Evolutionary conservation across 2,797 vertebrate genomes (phyloP).

Genomic region (Mallotus villosus): DNA sequence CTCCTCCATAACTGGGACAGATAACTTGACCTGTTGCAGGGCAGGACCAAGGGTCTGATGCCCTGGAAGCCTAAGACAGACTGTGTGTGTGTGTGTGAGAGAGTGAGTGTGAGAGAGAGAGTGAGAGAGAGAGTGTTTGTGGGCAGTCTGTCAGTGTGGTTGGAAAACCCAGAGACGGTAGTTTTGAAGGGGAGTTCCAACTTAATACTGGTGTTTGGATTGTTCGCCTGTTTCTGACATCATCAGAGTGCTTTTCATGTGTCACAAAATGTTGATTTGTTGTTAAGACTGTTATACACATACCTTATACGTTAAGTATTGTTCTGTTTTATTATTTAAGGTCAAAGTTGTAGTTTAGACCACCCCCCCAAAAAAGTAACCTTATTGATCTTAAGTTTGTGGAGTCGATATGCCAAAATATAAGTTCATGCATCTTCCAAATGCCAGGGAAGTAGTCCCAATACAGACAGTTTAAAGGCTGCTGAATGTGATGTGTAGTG

Average conservation of each 20-base stretch:
- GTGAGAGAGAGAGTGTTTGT: neutral
- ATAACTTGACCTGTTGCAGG: constrained; percentile 42
- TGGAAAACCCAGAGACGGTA: constrained; percentile 6
- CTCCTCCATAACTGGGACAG: constrained; percentile 47
- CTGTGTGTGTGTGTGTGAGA: constrained; percentile 7
- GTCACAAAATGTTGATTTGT: neutral
- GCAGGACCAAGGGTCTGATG: constrained; percentile 43
- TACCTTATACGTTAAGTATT: neutral
- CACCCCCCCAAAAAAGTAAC: too few species aligned
- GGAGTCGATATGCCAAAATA: too few species aligned
- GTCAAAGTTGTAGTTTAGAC: neutral
- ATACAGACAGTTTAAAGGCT: too few species aligned
- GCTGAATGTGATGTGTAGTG: too few species aligned
- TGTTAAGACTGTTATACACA: neutral
- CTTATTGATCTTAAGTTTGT: too few species aligned
- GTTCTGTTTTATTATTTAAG: neutral
- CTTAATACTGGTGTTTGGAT: constrained; percentile 40
- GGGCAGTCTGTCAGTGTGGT: constrained; percentile 44
- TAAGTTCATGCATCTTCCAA: neutral
- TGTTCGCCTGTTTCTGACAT: constrained; percentile 36
- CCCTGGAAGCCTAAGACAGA: constrained; percentile 50
- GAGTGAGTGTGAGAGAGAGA: constrained; percentile 13
- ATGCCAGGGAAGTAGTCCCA: too few species aligned
- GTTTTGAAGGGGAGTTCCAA: constrained; percentile 29
- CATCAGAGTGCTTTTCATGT: constrained; percentile 26